Evolutionary conservation across 2,888 invertebrate species (phyloP).

Genomic region (Capitulum mitella): DNA sequence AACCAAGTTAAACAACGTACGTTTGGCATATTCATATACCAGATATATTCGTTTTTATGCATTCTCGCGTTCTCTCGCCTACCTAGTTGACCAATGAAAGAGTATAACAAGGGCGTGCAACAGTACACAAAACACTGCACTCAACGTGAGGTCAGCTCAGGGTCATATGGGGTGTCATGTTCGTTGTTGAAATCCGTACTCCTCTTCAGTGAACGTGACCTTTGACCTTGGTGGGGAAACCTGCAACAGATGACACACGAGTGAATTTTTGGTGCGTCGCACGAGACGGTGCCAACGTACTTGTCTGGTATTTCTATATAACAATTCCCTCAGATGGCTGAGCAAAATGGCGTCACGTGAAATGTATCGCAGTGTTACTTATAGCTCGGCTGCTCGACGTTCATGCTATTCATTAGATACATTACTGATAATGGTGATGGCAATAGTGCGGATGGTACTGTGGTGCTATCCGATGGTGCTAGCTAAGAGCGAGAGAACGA

Average conservation of each 20-base stretch:
- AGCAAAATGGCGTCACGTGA: background rate
- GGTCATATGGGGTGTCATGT: background rate
- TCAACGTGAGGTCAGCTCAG: background rate
- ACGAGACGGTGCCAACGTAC: too few species aligned
- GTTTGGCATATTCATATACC: too few species aligned
- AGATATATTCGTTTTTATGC: background rate
- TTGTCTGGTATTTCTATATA: too few species aligned
- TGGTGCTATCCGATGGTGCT: too few species aligned
- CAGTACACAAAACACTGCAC: background rate
- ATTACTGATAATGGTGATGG: too few species aligned
- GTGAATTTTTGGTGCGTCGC: too few species aligned
- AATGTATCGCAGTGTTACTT: too few species aligned
- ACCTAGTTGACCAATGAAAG: slow-evolving; percentile 8
- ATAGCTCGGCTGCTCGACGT: background rate
- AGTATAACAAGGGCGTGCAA: background rate
- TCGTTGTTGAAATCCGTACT: background rate
- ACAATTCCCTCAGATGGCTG: background rate
- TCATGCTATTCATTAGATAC: too few species aligned
- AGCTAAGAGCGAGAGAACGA: too few species aligned
- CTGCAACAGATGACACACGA: background rate
- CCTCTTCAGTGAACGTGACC: background rate
- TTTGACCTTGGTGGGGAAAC: background rate
- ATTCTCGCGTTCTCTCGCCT: background rate
- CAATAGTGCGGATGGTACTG: too few species aligned
- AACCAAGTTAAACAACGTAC: too few species aligned